Evolutionary conservation across 2,113 vertebrate species (phyloP).

Genomic region (Potamarius usumacintae): DNA sequence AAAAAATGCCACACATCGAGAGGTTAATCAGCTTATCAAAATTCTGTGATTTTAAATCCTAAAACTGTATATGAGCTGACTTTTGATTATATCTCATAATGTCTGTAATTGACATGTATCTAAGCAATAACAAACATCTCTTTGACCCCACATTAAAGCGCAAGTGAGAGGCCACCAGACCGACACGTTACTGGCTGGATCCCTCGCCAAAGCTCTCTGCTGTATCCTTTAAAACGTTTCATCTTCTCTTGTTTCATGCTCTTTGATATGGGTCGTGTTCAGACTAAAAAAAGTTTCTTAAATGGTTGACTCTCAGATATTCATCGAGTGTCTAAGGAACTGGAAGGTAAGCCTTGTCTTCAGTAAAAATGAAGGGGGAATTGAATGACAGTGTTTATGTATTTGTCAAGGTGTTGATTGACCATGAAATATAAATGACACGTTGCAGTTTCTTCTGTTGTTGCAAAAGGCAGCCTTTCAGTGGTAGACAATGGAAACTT

Average conservation of each 20-base stretch:
- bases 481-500: not conserved
- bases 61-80: not conserved
- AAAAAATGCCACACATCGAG: not conserved
- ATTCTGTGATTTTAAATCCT: not conserved
- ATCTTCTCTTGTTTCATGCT: not conserved
- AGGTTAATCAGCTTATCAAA: not conserved
- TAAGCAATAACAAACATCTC: not conserved
- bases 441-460: not conserved
- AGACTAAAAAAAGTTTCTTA: conserved; percentile 55
- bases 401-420: not conserved
- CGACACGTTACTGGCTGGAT: conserved; percentile 88
- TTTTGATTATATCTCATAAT: not conserved
- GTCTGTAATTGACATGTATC: not conserved
- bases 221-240: conserved; percentile 84
- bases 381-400: not conserved
- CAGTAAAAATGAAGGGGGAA: not conserved
- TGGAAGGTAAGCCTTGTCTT: conserved; percentile 78
- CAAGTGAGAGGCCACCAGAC: conserved; percentile 87
- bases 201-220: conserved; percentile 94
- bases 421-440: not conserved
- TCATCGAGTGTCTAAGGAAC: conserved; percentile 83
- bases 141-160: conserved; percentile 68
- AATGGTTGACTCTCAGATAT: conserved; percentile 77
- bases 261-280: not conserved
- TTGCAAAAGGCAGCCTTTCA: not conserved